Conservation (phyloP, 1,140 invertebrate genomes). For the Lamellibrachia luymesi region DNA sequence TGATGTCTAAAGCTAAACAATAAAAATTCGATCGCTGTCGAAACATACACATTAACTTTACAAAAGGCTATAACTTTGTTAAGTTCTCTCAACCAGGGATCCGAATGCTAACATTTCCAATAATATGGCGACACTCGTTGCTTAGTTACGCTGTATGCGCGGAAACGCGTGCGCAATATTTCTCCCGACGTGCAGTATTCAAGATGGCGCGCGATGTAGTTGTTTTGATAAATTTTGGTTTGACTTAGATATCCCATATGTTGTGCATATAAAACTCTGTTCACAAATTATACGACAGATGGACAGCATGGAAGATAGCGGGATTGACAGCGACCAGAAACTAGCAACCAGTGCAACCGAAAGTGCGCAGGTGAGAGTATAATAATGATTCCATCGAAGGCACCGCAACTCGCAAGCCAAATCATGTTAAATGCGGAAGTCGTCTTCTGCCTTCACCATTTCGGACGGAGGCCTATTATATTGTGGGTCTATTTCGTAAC, state of each 20-base stretch:
- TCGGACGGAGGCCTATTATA: too few relatives aligned
- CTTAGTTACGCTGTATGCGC: background rate
- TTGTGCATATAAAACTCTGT: background rate
- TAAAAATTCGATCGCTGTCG: background rate
- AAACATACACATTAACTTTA: background rate
- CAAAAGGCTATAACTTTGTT: background rate
- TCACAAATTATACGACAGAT: constrained; percentile 14
- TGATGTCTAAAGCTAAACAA: background rate
- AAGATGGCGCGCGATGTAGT: background rate
- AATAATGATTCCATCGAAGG: background rate
- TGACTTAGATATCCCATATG: background rate
- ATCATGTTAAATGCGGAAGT: background rate
- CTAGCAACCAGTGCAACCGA: constrained; percentile 6
- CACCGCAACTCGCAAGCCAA: background rate
- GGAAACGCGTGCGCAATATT: background rate
- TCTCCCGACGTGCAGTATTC: background rate
- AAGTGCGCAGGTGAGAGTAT: background rate
- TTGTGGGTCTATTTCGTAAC: too few relatives aligned
- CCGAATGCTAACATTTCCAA: background rate
- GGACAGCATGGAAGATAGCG: constrained; percentile 52
- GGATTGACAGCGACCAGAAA: constrained; percentile 47
- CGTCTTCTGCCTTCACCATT: background rate
- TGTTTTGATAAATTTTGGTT: background rate
- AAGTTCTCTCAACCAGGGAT: background rate
- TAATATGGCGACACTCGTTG: background rate